Evolutionary conservation across 2,113 vertebrate genomes (phyloP), one percentile per base, ranked within the genome.

Genomic region (Todiramphus chloris): DNA sequence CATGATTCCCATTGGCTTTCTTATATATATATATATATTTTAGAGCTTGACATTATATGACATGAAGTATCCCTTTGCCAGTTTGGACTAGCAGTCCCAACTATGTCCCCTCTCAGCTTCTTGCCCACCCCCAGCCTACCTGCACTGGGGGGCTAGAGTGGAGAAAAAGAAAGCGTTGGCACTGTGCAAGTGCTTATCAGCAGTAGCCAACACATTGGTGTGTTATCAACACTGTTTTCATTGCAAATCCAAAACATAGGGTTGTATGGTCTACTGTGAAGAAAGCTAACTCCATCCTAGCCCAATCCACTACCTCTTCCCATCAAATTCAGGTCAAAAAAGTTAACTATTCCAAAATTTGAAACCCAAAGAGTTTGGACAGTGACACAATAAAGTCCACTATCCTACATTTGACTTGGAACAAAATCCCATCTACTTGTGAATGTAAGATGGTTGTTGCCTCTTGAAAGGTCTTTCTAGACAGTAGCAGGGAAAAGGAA

Each of bases 101-200:
- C 37, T 67, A n/a, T 60, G 63, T 66, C 31, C 58, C 66, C 6
- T 56, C 11, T 43, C 51, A 27, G 12, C 33, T 44, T 83, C 23
- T 68, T 67, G 39, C 11, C 31, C 1, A 3, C 5, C 17, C 15
- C 11, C 25, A 93, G 39, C 28, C 55, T 73, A 16, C 28, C 25
- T 0, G 3, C 7, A 1, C 8, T 24, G 9, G 2, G 8, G 6
- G 10, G 5, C 0, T 20, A 41, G 25, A 81, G 25, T 30, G 46
- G 44, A 77, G 11, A 25, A 59, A 44, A 76, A 76, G 37, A 44
- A 33, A 62, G 35, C 41, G 31, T 72, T 6, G 10, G 55, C 15
- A 16, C 31, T 35, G 27, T 43, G 24, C 35, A 56, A 37, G 48
- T 21, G 6, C 27, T 66, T 64, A 16, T 72, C 13, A 67, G 46